Evolutionary conservation across 2,797 vertebrate genomes (phyloP).

Genomic region (Pteropus rufus): DNA sequence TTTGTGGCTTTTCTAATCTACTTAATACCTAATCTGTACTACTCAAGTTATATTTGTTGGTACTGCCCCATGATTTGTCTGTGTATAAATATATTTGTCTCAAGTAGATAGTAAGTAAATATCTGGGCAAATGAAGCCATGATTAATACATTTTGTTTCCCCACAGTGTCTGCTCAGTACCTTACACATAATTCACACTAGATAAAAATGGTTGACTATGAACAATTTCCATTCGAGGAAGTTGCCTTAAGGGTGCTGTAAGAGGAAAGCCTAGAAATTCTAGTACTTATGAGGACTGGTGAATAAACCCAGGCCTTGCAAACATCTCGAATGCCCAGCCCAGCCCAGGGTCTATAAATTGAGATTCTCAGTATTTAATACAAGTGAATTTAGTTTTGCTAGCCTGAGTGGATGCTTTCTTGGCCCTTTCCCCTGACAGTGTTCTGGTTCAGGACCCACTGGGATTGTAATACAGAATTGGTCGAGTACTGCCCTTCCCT

Average conservation of each 20-base stretch:
- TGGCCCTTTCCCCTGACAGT: not conserved
- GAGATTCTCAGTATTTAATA: not conserved
- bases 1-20: not conserved
- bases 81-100: not conserved
- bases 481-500: not conserved
- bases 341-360: not conserved
- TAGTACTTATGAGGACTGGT: not conserved
- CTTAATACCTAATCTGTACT: not conserved
- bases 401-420: not conserved
- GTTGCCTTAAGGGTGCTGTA: not conserved
- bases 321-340: not conserved
- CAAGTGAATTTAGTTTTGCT: not conserved
- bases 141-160: constrained; percentile 37
- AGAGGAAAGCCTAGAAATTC: constrained; percentile 11
- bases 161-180: not conserved
- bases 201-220: constrained; percentile 44
- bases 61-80: constrained; percentile 36
- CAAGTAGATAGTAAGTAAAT: constrained; percentile 14
- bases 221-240: constrained; percentile 34
- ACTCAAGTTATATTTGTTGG: not conserved
- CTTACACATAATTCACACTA: not conserved
- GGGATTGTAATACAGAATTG: not conserved
- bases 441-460: not conserved
- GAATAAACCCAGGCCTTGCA: not conserved
- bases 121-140: constrained; percentile 15